These are phyloP conservation scores for Orthosia incerta DNA, from an alignment of 2,888 invertebrate genomes.

Conservation along the genomic window DNA sequence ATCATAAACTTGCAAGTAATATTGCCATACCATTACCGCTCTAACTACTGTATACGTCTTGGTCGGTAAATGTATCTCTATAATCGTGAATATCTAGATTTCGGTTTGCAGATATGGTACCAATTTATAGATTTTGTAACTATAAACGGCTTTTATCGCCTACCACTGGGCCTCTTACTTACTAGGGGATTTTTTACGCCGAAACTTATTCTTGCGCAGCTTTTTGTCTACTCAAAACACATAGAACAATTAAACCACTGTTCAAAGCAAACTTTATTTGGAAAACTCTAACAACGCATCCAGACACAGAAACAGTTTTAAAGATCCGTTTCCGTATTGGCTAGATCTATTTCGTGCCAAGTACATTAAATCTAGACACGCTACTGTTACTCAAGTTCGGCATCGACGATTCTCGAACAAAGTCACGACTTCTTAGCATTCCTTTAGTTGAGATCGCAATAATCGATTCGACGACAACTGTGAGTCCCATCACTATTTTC, in stretches of 20 bases:
- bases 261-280: slow-evolving; percentile 27
- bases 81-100: no score
- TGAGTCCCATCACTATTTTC: slow-evolving; percentile 15
- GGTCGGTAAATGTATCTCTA: no score
- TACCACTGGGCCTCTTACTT: no score
- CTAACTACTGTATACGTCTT: no score
- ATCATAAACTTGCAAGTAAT: no score
- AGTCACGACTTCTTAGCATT: slow-evolving; percentile 14
- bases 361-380: slow-evolving; percentile 36
- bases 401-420: slow-evolving; percentile 35
- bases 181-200: no score
- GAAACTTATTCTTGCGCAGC: no score
- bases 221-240: slow-evolving; percentile 6
- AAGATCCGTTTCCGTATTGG: slow-evolving; percentile 20
- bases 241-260: slow-evolving; percentile 8
- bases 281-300: slow-evolving; percentile 15
- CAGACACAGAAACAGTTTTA: slow-evolving; percentile 11
- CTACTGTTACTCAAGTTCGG: slow-evolving; percentile 4
- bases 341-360: slow-evolving; percentile 3
- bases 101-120: no score
- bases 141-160: no score
- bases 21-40: no score
- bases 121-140: no score
- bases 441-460: slow-evolving; percentile 4
- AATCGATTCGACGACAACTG: slow-evolving; percentile 3